A percentile compares a stretch with the other conserved stretches of the same genome.
These are phyloP conservation scores for Chaitophorus viminalis DNA, from an alignment of 2,888 invertebrate species.

Conservation along the genomic window DNA sequence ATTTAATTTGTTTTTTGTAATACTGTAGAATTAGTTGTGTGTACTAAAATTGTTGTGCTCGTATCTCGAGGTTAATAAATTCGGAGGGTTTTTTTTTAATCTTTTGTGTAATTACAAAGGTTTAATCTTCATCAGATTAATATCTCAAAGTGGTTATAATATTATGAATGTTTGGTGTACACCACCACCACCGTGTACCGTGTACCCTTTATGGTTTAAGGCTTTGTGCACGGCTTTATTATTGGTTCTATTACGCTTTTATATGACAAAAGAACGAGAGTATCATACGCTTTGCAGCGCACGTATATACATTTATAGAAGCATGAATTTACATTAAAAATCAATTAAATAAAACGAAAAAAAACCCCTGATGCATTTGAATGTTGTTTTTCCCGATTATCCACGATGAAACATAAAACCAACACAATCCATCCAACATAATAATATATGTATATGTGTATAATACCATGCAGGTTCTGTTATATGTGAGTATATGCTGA, in stretches of 20 bases:
- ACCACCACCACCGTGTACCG: too few species aligned
- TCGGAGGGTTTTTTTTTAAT: conserved; percentile 22
- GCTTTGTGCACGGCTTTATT: neutral
- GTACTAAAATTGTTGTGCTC: neutral
- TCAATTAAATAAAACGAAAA: neutral
- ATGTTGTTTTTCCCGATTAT: neutral
- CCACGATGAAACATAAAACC: neutral
- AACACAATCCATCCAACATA: neutral
- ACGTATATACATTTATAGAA: neutral
- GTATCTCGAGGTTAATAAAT: conserved; percentile 31
- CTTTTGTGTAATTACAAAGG: conserved; percentile 51
- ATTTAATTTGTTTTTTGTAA: neutral
- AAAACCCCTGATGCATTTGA: neutral
- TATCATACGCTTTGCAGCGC: neutral
- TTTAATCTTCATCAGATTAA: conserved; percentile 47
- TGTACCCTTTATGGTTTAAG: neutral
- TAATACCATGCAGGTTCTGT: too few species aligned
- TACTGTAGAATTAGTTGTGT: neutral
- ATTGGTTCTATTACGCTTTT: neutral
- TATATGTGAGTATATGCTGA: too few species aligned
- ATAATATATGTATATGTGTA: too few species aligned
- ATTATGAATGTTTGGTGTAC: neutral
- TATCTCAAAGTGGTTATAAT: conserved; percentile 37
- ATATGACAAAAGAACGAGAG: neutral
- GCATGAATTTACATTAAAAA: neutral